A percentile compares a stretch with the other conserved stretches of the same genome.
These are phyloP conservation scores for Somateria mollissima DNA, from an alignment of 2,797 vertebrate genomes.

Conservation along the genomic window DNA sequence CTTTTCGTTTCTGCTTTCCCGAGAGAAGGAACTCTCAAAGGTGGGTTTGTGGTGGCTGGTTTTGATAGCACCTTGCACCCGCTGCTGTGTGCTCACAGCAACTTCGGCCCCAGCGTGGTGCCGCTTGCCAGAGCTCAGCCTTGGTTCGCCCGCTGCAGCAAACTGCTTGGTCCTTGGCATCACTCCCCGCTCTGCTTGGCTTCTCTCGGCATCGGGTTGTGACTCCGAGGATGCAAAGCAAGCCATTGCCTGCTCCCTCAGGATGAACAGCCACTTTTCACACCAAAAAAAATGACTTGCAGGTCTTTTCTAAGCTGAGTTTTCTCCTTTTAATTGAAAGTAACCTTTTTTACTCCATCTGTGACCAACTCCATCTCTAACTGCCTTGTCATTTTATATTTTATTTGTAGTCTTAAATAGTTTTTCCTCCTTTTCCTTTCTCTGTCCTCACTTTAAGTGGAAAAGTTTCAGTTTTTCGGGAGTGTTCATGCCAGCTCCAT, in stretches of 20 bases:
- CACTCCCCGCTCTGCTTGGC: not conserved
- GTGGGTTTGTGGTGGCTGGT: not conserved
- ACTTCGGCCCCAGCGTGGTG: not conserved
- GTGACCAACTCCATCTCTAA: not conserved
- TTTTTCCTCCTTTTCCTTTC: not conserved
- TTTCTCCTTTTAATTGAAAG: not conserved
- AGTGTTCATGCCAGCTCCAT: too few species aligned
- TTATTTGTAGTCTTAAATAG: not conserved
- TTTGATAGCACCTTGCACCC: not conserved
- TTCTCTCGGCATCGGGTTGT: not conserved
- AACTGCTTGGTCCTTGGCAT: not conserved
- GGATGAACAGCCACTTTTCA: not conserved
- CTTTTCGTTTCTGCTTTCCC: not conserved
- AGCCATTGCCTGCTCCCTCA: not conserved
- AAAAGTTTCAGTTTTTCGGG: not conserved
- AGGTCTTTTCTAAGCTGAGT: rapidly evolving
- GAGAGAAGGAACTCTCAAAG: not conserved
- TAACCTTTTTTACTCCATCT: not conserved
- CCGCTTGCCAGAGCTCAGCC: not conserved
- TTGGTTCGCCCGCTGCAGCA: not conserved
- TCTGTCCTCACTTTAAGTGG: not conserved
- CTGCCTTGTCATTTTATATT: not conserved
- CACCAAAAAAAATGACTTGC: not conserved
- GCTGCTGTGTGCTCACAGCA: not conserved
- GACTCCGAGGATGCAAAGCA: not conserved